Base-by-base conservation (phyloP, 2,797 vertebrate species). In the Tapirus indicus region DNA sequence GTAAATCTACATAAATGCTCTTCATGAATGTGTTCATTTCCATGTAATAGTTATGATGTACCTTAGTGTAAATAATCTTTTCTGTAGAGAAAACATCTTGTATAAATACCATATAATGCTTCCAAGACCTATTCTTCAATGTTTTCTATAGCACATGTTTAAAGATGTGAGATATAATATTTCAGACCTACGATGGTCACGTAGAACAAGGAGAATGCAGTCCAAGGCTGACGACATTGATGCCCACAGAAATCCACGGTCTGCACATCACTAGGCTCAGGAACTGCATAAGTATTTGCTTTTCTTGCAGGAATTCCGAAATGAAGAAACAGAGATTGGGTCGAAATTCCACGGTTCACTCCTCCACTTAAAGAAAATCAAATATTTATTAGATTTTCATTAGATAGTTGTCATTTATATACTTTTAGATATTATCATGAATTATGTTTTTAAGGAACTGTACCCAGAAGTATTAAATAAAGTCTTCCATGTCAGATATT, bases 281-380 rank as follows among this genome's bases (percentile, higher is more conserved):
- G 52, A 88, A 44, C 11, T 68, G 1, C 14, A 4, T 7, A 58
- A 7, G 0, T 29, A 62, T 88, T 94, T 64, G 25, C 23, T 75
- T 92, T 96, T 58, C 84, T 77, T 80, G 10, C 1, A 87, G 8
- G 8, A 20, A 71, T 93, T 85, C 56, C 93, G 62, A 95, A 88
- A 54, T 47, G 44, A 85, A 60, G 29, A 14, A 64, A 23, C 9
- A 69, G 38, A 77, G 1, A 20, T 64, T 71, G 10, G 47, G n/a
- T n/a, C 64, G 83, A 88, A 94, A 78, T 64, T 41, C 17, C 47
- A 93, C 4, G 79, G 23, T 72, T 84, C 1, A 64, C 6, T 88
- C 9, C 20, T 93, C 49, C 27, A 90, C 32, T 75, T 56, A 68
- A 69, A 94, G 56, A 47, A 71, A 92, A 41, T 41, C n/a, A 89